Conservation (phyloP, 1,140 invertebrate genomes). For the Hyposmocoma kahamanoa region DNA sequence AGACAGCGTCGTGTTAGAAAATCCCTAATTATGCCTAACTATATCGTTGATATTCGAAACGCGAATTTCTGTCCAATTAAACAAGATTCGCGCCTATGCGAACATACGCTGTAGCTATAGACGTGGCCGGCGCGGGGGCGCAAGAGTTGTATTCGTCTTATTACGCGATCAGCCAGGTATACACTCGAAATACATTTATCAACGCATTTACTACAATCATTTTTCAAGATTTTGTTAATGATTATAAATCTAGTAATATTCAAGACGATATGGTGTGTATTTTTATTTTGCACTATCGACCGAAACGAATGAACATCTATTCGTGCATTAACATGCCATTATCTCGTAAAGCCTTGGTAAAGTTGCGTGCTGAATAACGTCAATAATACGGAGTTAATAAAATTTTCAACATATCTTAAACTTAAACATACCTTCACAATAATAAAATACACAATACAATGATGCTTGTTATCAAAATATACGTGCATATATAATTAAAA, state of each 20-base stretch:
- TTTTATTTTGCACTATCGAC: conserved; percentile 4
- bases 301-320: conserved; percentile 16
- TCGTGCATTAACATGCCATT: conserved; percentile 33
- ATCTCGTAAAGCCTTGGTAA: conserved; percentile 31
- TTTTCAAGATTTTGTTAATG: background rate
- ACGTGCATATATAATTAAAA: too few relatives aligned
- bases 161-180: background rate
- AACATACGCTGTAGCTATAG: too few relatives aligned
- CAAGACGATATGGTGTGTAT: conserved; percentile 7
- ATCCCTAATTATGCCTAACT: conserved; percentile 52
- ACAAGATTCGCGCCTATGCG: conserved; percentile 18
- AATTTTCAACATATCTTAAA: too few relatives aligned
- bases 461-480: too few relatives aligned
- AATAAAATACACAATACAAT: too few relatives aligned
- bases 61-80: conserved; percentile 40
- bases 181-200: background rate
- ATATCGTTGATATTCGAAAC: conserved; percentile 45
- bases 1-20: conserved; percentile 45
- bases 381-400: too few relatives aligned
- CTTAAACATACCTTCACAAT: too few relatives aligned
- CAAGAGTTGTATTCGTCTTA: background rate
- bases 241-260: conserved; percentile 10
- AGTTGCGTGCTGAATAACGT: conserved; percentile 27
- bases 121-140: background rate
- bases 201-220: background rate